A percentile compares a stretch with the other conserved stretches of the same genome.
phyloP scores from a whole-genome alignment of 2,113 vertebrate genomes.

The Microcebus murinus region DNA sequence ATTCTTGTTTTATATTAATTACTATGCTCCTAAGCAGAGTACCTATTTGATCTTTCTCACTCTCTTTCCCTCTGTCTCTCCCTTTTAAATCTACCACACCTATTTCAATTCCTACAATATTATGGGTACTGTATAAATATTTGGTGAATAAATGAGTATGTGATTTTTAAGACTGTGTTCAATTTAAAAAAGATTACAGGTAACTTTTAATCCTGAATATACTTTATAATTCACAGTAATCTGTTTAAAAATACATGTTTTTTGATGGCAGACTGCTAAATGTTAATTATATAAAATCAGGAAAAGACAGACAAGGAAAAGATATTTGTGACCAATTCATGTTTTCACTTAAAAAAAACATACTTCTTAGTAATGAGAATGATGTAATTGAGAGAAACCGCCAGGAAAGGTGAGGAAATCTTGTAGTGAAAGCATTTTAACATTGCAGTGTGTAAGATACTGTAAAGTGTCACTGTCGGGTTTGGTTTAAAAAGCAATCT shows the following conservation, averaged over 20 bases:
- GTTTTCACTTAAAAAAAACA: background rate
- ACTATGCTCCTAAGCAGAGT: background rate
- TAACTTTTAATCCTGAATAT: background rate
- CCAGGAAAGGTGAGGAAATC: background rate
- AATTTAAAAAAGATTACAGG: background rate
- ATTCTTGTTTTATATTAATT: background rate
- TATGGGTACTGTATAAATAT: background rate
- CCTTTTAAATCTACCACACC: background rate
- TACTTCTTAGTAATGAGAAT: background rate
- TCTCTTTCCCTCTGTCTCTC: background rate
- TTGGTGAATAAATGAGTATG: background rate
- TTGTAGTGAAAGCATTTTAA: conserved; percentile 14
- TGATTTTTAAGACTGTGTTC: background rate
- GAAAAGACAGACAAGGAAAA: background rate
- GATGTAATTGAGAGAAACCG: background rate
- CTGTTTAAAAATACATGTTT: background rate
- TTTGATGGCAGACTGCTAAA: background rate
- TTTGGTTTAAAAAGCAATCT: background rate
- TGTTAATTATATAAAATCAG: background rate
- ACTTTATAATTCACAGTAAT: background rate
- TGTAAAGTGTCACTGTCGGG: background rate
- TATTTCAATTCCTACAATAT: background rate
- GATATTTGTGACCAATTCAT: background rate
- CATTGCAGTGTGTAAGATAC: background rate
- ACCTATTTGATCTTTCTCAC: background rate